A percentile compares a stretch with the other conserved stretches of the same genome.
phyloP scores from a whole-genome alignment of 2,888 invertebrate species.

The Crioceris asparagi region DNA sequence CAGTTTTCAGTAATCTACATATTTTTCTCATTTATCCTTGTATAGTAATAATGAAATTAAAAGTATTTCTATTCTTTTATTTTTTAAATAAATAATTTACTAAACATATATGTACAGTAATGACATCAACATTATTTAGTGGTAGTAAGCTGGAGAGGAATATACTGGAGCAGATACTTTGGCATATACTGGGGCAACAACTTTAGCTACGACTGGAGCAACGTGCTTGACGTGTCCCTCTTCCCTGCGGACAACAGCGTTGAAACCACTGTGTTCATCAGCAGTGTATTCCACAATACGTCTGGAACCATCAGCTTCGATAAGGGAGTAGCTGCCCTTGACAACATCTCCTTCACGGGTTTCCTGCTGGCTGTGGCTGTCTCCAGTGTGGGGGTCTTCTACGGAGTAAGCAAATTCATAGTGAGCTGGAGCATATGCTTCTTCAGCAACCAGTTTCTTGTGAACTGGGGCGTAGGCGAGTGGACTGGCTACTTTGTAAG shows the following conservation, averaged over 20 bases:
- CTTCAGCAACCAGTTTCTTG: slow-evolving; percentile 15
- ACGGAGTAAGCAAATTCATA: slow-evolving; percentile 26
- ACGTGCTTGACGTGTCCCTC: slow-evolving; percentile 20
- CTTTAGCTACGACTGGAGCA: slow-evolving; percentile 17
- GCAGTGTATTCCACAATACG: slow-evolving; percentile 44
- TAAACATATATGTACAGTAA: too few species aligned
- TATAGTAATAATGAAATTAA: too few species aligned
- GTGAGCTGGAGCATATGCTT: slow-evolving; percentile 23
- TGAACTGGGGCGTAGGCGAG: slow-evolving; percentile 19
- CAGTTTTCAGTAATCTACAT: too few species aligned
- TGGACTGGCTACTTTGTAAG: slow-evolving; percentile 22
- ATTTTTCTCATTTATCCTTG: too few species aligned
- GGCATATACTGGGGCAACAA: slow-evolving; percentile 17
- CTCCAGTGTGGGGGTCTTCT: slow-evolving; percentile 28
- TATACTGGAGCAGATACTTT: slow-evolving; percentile 4
- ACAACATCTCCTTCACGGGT: background rate
- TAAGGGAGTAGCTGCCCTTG: slow-evolving; percentile 39
- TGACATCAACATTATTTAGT: background rate
- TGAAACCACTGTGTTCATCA: slow-evolving; percentile 43
- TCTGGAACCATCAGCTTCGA: slow-evolving; percentile 43
- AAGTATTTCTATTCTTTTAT: too few species aligned
- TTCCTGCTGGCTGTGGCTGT: background rate
- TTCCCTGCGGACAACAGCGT: slow-evolving; percentile 43
- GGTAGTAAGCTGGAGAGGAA: background rate
- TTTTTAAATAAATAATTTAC: too few species aligned